These are phyloP conservation scores for Cephalopholis sonnerati DNA, from an alignment of 2,113 vertebrate species.

Conservation along the genomic window DNA sequence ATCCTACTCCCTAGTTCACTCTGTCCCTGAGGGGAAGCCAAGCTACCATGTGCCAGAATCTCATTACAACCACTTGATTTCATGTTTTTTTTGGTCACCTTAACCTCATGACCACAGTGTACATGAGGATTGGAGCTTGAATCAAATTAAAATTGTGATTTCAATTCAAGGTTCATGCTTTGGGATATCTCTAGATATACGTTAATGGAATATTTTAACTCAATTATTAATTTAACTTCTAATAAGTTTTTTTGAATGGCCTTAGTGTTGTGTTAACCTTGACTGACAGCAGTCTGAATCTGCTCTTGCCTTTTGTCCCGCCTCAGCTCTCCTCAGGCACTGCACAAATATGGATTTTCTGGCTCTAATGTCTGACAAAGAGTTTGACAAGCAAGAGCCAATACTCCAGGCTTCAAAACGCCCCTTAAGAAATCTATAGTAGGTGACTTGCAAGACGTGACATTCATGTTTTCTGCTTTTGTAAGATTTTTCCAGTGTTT, in stretches of 20 bases:
- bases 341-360: constrained; percentile 1
- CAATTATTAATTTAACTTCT: no score
- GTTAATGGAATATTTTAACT: no score
- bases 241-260: background rate
- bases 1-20: background rate
- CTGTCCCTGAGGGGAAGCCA: background rate
- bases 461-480: background rate
- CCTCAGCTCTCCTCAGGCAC: background rate
- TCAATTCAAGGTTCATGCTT: background rate
- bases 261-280: background rate
- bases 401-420: background rate
- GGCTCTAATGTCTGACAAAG: background rate
- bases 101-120: background rate
- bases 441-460: background rate
- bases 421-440: background rate
- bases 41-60: background rate
- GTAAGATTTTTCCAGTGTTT: background rate
- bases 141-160: background rate
- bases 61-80: background rate
- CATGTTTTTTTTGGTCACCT: background rate
- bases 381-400: background rate
- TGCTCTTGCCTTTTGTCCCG: background rate
- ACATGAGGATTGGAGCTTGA: background rate
- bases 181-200: background rate
- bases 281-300: background rate